These are phyloP conservation scores for Podocnemis expansa DNA, from an alignment of 2,113 vertebrate species.

Conservation along the genomic window DNA sequence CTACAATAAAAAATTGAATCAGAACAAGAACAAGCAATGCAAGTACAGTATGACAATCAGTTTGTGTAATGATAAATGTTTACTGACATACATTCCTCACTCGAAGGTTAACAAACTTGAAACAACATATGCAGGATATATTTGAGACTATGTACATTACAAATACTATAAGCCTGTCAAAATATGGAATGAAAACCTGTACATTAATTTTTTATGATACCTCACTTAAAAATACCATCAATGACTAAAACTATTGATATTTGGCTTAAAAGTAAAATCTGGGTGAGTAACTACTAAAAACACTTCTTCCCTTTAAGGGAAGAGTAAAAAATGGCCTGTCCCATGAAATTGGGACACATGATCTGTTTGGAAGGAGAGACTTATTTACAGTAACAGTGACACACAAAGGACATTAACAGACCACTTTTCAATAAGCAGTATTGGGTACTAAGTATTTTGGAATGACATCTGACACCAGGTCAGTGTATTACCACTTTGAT, in stretches of 20 bases:
- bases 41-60: neutral
- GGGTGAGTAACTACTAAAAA: constrained; percentile 15
- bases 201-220: constrained; percentile 62
- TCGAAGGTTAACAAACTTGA: constrained; percentile 22
- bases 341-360: neutral
- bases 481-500: neutral
- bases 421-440: neutral
- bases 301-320: neutral
- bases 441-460: neutral
- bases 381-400: neutral
- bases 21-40: neutral
- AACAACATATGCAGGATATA: neutral
- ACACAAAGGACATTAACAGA: neutral
- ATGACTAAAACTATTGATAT: constrained; percentile 59
- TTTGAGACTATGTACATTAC: neutral
- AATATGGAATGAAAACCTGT: neutral
- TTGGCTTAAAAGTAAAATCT: constrained; percentile 6
- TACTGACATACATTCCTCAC: neutral
- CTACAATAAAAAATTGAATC: too few relatives aligned
- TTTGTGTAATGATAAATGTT: neutral
- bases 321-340: neutral
- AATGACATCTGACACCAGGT: neutral
- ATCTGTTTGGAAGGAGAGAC: neutral
- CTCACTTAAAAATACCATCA: constrained; percentile 28
- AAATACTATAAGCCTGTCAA: neutral